Evolutionary conservation across 1,140 invertebrate species (phyloP).

Genomic region (Papilio machaon): DNA sequence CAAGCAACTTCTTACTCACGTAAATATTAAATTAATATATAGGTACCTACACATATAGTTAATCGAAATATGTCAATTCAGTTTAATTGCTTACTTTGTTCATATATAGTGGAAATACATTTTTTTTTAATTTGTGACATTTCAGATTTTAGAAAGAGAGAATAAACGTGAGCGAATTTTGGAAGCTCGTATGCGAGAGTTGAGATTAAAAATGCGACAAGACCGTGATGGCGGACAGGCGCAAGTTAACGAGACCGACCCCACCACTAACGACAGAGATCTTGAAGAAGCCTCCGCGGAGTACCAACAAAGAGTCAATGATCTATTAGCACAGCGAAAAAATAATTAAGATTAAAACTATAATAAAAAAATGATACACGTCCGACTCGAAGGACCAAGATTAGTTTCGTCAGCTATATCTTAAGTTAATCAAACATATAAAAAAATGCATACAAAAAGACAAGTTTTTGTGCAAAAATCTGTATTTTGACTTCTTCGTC

Average conservation of each 20-base stretch:
- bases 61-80: not conserved
- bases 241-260: constrained; percentile 53
- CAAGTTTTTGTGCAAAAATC: not conserved
- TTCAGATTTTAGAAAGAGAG: constrained; percentile 93
- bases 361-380: not conserved
- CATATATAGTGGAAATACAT: not conserved
- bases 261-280: constrained; percentile 61
- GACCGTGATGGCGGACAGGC: constrained; percentile 52
- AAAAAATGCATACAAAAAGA: not conserved
- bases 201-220: constrained; percentile 85
- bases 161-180: constrained; percentile 95
- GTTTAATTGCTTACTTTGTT: not conserved
- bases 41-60: not conserved
- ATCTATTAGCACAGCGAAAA: constrained; percentile 57
- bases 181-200: constrained; percentile 92
- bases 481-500: not conserved
- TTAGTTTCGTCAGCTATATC: not conserved
- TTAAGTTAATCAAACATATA: too few relatives aligned
- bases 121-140: not conserved
- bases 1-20: constrained; percentile 92
- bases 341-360: constrained; percentile 14
- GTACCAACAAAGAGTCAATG: constrained; percentile 65
- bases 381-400: not conserved
- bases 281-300: constrained; percentile 73
- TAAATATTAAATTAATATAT: constrained; percentile 79